Base-by-base conservation (phyloP, 2,113 vertebrate genomes). In the Lophius piscatorius region DNA sequence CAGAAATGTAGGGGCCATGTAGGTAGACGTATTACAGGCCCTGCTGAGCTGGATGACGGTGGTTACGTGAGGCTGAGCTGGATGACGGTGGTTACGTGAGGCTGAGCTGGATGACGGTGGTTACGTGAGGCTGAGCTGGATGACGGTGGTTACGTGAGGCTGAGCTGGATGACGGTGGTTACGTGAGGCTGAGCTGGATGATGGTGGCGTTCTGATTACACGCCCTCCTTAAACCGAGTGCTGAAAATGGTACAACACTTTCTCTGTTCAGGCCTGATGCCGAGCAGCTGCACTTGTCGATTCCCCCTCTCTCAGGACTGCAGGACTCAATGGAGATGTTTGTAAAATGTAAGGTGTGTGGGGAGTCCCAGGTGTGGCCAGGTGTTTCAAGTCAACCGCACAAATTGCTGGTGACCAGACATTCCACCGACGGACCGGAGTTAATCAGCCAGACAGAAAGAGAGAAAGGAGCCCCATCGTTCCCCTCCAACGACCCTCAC, bases 371-470 rank as follows among this genome's bases (percentile, higher is more conserved):
- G 80, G 81, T 84, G 74, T 85, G 81, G 51, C 78, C 83, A 87
- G 86, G 84, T 83, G 82, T 84, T 83, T 78, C 49, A 62, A 65
- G 52, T 67, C 28, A 70, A 77, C 70, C 47, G 16, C 76, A 75
- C 48, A 9, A 76, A 62, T 72, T 48, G 60, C 52, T 22, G 48
- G 54, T 47, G 44, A 74, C 50, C 63, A 84, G 78, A 84, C 70
- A 89, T 90, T 88, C 87, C 83, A 61, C 45, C n/a, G 76, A 86
- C 66, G 66, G 84, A 74, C 74, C 76, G 67, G 45, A 78, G 76
- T 71, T 70, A 24, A 84, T 86, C 74, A 35, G 39, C 59, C 49
- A 82, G 82, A 71, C 64, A 29, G 82, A 71, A 63, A 29, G 50
- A 68, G 14, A 57, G 54, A 75, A 57, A 72, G 48, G 8, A 65